These are phyloP conservation scores for Agrochola lychnidis DNA, from an alignment of 2,888 invertebrate species.

Conservation along the genomic window DNA sequence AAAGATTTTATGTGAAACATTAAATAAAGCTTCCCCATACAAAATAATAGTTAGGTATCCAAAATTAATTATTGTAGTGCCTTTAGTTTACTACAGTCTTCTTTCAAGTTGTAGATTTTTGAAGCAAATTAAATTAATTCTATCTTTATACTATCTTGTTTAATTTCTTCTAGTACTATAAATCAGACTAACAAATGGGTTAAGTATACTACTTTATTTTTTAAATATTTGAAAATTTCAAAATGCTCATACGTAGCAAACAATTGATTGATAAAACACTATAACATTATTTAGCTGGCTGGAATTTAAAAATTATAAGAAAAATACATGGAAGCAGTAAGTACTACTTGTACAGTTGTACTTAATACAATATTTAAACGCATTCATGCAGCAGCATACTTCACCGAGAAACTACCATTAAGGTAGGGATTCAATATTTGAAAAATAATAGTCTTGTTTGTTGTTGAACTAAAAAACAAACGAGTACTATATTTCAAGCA, in stretches of 20 bases:
- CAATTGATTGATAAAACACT: neutral
- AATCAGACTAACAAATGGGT: neutral
- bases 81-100: neutral
- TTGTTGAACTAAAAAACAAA: conserved; percentile 3
- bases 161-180: neutral
- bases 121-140: too few relatives aligned
- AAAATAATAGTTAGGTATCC: neutral
- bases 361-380: too few relatives aligned
- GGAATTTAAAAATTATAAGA: neutral
- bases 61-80: neutral
- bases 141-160: too few relatives aligned
- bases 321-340: neutral
- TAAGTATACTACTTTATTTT: neutral
- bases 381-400: neutral
- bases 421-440: neutral
- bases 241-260: neutral
- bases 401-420: neutral
- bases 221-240: neutral
- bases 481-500: neutral
- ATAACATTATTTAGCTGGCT: neutral
- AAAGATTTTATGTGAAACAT: neutral
- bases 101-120: neutral
- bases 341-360: neutral
- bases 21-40: neutral
- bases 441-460: neutral